Evolutionary conservation across 2,888 invertebrate genomes (phyloP).

Genomic region (Pyrrhopygopsis socrates): DNA sequence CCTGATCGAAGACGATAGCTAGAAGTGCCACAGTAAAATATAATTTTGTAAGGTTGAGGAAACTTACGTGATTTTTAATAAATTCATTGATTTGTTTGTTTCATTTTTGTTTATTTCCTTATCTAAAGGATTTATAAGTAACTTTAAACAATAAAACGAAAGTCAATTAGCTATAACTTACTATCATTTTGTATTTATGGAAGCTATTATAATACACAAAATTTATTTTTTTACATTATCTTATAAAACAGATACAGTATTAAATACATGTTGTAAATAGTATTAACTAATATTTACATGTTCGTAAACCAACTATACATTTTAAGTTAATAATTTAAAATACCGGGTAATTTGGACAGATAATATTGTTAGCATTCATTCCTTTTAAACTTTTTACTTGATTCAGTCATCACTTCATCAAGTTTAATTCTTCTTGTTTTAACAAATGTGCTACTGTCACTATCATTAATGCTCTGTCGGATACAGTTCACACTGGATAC

Average conservation of each 20-base stretch:
- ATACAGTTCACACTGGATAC: conserved; percentile 93
- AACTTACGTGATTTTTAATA: neutral
- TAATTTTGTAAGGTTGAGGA: neutral
- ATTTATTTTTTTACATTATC: conserved; percentile 92
- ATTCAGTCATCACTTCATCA: conserved; percentile 92
- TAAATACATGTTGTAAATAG: conserved; percentile 93
- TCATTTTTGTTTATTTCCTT: conserved; percentile 74
- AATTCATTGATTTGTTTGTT: neutral
- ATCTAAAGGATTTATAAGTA: conserved; percentile 67
- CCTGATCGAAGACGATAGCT: too few species aligned
- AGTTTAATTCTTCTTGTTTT: conserved; percentile 93
- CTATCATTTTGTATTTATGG: conserved; percentile 90
- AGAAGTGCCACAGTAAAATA: too few species aligned
- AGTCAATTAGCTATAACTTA: conserved; percentile 84
- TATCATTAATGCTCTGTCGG: conserved; percentile 92
- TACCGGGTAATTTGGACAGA: conserved; percentile 90
- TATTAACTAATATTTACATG: conserved; percentile 94
- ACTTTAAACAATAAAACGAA: conserved; percentile 76
- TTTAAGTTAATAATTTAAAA: conserved; percentile 94
- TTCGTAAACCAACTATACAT: conserved; percentile 92
- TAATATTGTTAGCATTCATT: conserved; percentile 93
- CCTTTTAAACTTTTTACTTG: conserved; percentile 93
- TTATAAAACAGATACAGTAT: conserved; percentile 94
- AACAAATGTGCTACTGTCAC: conserved; percentile 92
- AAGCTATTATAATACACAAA: conserved; percentile 94